Evolutionary conservation across 1,140 invertebrate species (phyloP), one percentile per base, ranked within the genome.

Genomic region (Diorhabda elongata): DNA sequence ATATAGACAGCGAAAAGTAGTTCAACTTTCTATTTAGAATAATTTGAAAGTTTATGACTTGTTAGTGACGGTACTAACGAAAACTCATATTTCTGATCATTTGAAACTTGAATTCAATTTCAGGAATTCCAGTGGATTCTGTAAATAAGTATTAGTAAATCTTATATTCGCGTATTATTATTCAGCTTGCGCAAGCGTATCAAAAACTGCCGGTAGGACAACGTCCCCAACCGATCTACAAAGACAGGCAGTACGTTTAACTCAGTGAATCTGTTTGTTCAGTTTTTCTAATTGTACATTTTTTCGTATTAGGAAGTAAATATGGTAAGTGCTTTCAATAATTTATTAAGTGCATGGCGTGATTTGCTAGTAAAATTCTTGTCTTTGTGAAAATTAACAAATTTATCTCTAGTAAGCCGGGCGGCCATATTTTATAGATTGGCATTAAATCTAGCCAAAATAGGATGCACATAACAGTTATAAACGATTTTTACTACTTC

Each of bases 201-300:
- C 73, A 60, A 68, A 66, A 73, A n/a, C 72, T 73, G 67, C 78
- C 76, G 75, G 77, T 64, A 76, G 79, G 80, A 79, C 77, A 80
- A 80, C 80, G 79, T 80, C 77, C 78, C 75, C 75, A 73, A 68
- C 72, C 76, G 72, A 76, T 68, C 71, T 75, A 66, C 69, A 69
- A 64, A 67, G 69, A 59, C 70, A 73, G 73, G 69, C 73, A 78
- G 75, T 78, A 72, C 68, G 71, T 72, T 73, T 62, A 72, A 69
- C 67, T 70, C 71, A 71, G 75, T 78, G 77, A 62, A 72, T 75
- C 73, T 77, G 73, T 66, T 69, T 74, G 76, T 76, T 74, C 58
- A 69, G 75, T 73, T 64, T 52, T 52, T 52, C 6, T 52, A 52
- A n/a, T 79, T 77, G 75, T 74, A 71, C 72, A 73, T 72, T 73